These are phyloP conservation scores for Tenualosa thibaudeaui DNA, from an alignment of 2,797 vertebrate species.

Conservation along the genomic window DNA sequence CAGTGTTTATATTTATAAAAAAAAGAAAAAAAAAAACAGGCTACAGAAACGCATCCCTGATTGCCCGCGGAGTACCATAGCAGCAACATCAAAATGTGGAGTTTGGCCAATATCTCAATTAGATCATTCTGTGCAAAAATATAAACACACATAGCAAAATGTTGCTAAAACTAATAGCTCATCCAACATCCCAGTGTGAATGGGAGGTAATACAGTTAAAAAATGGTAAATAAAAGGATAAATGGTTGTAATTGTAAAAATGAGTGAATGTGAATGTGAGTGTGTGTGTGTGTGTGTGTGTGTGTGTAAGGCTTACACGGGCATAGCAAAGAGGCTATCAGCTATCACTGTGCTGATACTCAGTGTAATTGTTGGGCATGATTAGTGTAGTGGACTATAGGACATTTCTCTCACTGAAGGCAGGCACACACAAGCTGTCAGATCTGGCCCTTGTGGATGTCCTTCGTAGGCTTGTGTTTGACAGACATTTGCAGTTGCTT, in stretches of 20 bases:
- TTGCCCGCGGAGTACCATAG: neutral
- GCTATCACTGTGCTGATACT: neutral
- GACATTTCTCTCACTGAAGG: too few species aligned
- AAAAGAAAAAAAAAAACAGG: neutral
- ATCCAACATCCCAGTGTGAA: neutral
- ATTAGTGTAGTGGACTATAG: too few species aligned
- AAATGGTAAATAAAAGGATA: neutral
- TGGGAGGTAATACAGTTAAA: slow-evolving; percentile 12
- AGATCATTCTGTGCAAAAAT: neutral
- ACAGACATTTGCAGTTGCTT: neutral
- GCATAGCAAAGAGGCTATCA: neutral
- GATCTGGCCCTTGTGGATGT: neutral
- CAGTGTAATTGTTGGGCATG: neutral
- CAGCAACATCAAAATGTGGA: neutral
- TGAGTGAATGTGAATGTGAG: neutral
- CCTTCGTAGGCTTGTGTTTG: neutral
- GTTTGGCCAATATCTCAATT: neutral
- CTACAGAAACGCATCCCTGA: neutral
- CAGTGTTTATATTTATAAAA: too few species aligned
- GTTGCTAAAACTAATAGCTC: neutral
- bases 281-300: neutral
- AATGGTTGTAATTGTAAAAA: neutral
- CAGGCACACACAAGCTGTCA: neutral
- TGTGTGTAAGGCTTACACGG: neutral
- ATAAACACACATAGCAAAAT: neutral